A percentile compares a stretch with the other conserved stretches of the same genome.
phyloP scores from a whole-genome alignment of 2,888 invertebrate genomes.

The Trypoxylon attenuatum region DNA sequence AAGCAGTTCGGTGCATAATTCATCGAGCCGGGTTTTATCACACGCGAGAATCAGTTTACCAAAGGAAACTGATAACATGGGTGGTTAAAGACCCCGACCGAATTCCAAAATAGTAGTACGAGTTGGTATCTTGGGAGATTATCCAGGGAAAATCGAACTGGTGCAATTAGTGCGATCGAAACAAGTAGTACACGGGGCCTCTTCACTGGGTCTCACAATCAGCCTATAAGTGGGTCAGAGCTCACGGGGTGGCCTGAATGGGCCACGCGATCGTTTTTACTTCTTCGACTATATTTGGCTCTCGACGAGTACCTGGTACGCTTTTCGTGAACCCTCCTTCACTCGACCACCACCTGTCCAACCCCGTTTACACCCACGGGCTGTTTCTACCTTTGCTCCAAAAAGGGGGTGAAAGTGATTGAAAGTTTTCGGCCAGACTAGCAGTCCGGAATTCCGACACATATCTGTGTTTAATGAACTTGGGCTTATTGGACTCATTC shows the following conservation, averaged over 20 bases:
- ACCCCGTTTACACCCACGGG: too few relatives aligned
- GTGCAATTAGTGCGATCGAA: constrained; percentile 40
- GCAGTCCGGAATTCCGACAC: too few relatives aligned
- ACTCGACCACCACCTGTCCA: not conserved
- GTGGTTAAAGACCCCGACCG: constrained; percentile 19
- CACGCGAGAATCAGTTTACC: constrained; percentile 16
- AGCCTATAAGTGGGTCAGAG: constrained; percentile 61
- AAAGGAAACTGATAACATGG: constrained; percentile 2
- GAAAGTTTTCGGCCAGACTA: too few relatives aligned
- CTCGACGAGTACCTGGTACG: constrained; percentile 66
- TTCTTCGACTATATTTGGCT: constrained; percentile 55
- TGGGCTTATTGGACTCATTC: too few relatives aligned
- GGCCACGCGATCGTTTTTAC: constrained; percentile 57
- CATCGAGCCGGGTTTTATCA: constrained; percentile 10
- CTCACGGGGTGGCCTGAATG: constrained; percentile 55
- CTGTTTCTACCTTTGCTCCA: too few relatives aligned
- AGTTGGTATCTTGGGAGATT: constrained; percentile 15
- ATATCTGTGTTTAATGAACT: too few relatives aligned
- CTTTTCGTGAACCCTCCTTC: constrained; percentile 40
- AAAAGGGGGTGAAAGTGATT: not conserved
- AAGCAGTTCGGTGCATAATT: too few relatives aligned
- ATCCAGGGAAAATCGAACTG: constrained; percentile 42
- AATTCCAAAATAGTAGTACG: constrained; percentile 28
- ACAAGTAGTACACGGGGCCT: constrained; percentile 34
- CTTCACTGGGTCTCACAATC: constrained; percentile 41